These are phyloP conservation scores for Phrynocephalus vlangalii DNA, from an alignment of 2,797 vertebrate genomes.

Conservation along the genomic window DNA sequence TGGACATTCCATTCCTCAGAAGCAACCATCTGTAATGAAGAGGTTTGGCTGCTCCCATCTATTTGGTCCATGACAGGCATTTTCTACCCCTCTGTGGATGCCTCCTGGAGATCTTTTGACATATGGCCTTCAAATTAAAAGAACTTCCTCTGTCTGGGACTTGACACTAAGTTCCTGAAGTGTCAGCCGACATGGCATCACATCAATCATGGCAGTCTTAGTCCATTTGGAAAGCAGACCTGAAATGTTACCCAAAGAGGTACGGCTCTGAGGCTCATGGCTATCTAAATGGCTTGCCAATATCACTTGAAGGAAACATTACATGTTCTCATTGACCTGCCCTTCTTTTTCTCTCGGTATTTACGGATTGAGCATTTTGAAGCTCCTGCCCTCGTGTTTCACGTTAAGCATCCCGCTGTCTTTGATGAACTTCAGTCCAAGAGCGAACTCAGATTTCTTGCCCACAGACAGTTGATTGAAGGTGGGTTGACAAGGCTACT, in stretches of 20 bases:
- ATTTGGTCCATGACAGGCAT: not conserved
- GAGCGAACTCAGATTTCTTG: not conserved
- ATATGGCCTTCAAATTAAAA: not conserved
- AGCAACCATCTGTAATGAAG: slow-evolving; percentile 14
- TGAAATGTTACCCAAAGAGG: not conserved
- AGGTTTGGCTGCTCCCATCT: not conserved
- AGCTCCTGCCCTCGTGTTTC: not conserved
- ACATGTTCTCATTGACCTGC: not conserved
- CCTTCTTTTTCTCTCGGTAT: slow-evolving; percentile 12
- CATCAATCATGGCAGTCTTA: slow-evolving; percentile 15
- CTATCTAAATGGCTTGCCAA: not conserved
- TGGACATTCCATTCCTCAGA: not conserved
- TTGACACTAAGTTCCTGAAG: not conserved
- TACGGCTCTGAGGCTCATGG: not conserved
- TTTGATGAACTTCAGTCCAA: not conserved
- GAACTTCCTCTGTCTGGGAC: not conserved
- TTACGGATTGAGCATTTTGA: not conserved
- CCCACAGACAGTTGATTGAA: slow-evolving; percentile 21
- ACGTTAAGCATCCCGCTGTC: not conserved
- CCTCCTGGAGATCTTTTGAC: not conserved
- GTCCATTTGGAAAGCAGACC: not conserved
- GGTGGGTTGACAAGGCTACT: slow-evolving; percentile 3
- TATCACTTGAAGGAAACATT: not conserved
- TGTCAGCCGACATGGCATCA: accelerated
- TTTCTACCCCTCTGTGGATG: not conserved